Conservation (phyloP, 2,888 invertebrate species). For the Lasius fuliginosus region DNA sequence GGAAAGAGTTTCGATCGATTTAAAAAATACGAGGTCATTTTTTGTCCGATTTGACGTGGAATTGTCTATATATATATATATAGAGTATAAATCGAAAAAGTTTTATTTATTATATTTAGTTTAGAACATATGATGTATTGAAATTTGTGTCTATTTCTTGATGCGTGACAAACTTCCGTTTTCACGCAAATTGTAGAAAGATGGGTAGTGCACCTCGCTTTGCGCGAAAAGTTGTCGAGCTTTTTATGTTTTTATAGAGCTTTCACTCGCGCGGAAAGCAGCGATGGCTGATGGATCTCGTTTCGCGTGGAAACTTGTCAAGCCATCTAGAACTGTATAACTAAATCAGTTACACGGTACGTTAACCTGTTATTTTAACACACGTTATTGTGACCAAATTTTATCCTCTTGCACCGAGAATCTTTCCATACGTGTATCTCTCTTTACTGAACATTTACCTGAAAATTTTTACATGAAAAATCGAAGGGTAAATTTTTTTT, state of each 20-base stretch:
- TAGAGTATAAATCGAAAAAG: no score
- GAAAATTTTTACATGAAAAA: neutral
- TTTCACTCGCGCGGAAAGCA: neutral
- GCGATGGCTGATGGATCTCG: neutral
- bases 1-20: no score
- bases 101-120: neutral
- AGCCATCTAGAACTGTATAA: slow-evolving; percentile 1
- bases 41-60: no score
- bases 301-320: slow-evolving; percentile 1
- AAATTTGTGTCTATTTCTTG: neutral
- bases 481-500: neutral
- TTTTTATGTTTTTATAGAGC: neutral
- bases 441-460: neutral
- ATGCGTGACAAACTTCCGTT: neutral
- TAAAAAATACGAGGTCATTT: no score
- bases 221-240: neutral
- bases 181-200: neutral
- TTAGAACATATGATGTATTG: neutral
- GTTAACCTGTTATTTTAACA: neutral
- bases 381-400: neutral
- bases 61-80: no score
- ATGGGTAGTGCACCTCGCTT: neutral
- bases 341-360: neutral
- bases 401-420: neutral
- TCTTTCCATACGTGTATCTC: neutral